phyloP scores from a whole-genome alignment of 2,888 invertebrate species.

The Galeopsomyia nigrocyanea region DNA sequence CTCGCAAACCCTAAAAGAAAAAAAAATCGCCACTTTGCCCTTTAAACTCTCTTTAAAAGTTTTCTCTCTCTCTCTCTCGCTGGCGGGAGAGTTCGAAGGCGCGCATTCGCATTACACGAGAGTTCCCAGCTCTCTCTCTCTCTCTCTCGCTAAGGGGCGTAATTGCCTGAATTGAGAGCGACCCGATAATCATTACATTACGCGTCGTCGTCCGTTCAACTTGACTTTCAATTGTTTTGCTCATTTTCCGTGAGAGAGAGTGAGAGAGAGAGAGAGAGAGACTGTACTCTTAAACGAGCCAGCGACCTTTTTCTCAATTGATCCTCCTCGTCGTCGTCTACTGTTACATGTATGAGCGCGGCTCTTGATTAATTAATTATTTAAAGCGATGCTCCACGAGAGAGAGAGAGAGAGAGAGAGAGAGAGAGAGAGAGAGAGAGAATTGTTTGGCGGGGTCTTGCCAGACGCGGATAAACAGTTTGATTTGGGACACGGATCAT shows the following conservation, averaged over 20 bases:
- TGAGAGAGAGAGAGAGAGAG: too few relatives aligned
- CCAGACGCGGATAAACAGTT: too few relatives aligned
- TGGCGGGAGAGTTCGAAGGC: constrained; percentile 24
- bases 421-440: too few relatives aligned
- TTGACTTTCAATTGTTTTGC: constrained; percentile 12
- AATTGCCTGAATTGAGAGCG: constrained; percentile 64
- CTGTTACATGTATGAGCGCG: too few relatives aligned
- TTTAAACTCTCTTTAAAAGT: constrained; percentile 1
- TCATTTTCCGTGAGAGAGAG: constrained; percentile 10
- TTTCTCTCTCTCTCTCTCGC: constrained; percentile 32
- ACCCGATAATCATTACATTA: constrained; percentile 62
- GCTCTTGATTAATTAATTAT: not conserved
- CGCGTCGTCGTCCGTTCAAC: constrained; percentile 26
- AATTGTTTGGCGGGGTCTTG: too few relatives aligned
- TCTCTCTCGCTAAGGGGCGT: constrained; percentile 42
- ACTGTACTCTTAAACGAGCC: too few relatives aligned
- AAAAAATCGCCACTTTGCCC: too few relatives aligned
- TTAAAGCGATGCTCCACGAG: not conserved
- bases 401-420: too few relatives aligned
- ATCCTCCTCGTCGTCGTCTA: not conserved
- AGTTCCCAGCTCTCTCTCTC: constrained; percentile 56
- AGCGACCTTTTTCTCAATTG: constrained; percentile 8
- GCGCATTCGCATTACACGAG: constrained; percentile 36
- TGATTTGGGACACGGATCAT: too few relatives aligned
- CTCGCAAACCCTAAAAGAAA: too few relatives aligned